Percentiles rank a stretch among this genome's conserved stretches.
Conservation (phyloP, 2,113 vertebrate genomes). For the Lampris incognitus region DNA sequence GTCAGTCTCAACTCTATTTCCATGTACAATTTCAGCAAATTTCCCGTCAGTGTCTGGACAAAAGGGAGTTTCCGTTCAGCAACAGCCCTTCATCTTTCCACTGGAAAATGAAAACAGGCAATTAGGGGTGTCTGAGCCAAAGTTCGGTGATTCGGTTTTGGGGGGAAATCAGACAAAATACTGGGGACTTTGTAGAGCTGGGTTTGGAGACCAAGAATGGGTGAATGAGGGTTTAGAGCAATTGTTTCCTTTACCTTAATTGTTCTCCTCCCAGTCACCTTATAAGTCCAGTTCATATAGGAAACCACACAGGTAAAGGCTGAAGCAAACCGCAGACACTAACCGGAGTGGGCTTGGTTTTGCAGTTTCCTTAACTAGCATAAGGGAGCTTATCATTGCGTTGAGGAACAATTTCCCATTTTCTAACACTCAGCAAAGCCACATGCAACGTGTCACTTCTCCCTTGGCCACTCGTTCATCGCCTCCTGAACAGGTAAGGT, state of each 20-base stretch:
- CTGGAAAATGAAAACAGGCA: constrained; percentile 35
- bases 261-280: neutral
- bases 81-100: constrained; percentile 32
- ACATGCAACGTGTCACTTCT: constrained; percentile 53
- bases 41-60: constrained; percentile 54
- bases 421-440: neutral
- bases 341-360: neutral
- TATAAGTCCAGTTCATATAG: neutral
- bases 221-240: neutral
- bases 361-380: neutral
- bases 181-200: neutral
- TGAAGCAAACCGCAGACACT: neutral
- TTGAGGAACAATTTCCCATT: neutral
- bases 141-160: constrained; percentile 19
- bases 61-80: constrained; percentile 61
- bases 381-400: neutral
- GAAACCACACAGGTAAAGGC: neutral
- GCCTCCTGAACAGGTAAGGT: constrained; percentile 76
- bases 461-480: constrained; percentile 19
- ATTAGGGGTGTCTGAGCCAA: constrained; percentile 12
- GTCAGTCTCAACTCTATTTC: constrained; percentile 44
- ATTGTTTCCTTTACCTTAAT: neutral
- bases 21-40: constrained; percentile 57
- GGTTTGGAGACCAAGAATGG: constrained; percentile 1
- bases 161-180: constrained; percentile 8